Conservation (phyloP, 2,797 vertebrate genomes). For the Falco berigora region DNA sequence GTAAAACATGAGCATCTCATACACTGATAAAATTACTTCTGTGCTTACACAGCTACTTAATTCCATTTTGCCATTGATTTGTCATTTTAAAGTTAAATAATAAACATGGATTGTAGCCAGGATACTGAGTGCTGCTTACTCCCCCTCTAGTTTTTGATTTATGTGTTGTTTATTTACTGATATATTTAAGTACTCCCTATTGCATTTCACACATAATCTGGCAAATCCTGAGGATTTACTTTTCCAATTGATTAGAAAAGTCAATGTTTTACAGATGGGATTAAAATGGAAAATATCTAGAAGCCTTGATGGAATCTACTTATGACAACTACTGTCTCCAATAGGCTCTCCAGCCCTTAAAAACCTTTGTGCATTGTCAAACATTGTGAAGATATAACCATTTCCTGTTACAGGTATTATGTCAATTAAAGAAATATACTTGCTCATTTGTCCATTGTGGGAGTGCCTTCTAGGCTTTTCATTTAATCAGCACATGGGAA, state of each 20-base stretch:
- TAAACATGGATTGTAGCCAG: conserved; percentile 52
- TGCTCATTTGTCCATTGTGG: neutral
- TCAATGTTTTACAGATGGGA: conserved; percentile 65
- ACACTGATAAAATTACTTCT: neutral
- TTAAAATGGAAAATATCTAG: conserved; percentile 65
- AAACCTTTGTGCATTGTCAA: neutral
- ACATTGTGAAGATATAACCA: neutral
- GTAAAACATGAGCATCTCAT: neutral
- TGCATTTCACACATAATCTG: conserved; percentile 65
- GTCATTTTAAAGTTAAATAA: conserved; percentile 69
- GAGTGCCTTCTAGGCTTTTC: neutral
- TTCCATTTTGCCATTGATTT: conserved; percentile 59
- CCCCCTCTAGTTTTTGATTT: conserved; percentile 10
- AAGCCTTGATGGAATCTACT: conserved; percentile 40
- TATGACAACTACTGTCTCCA: conserved; percentile 24
- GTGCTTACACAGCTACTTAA: conserved; percentile 32
- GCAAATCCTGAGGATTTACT: conserved; percentile 71
- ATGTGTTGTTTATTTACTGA: conserved; percentile 62
- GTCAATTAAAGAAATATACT: conserved; percentile 4
- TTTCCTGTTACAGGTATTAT: neutral
- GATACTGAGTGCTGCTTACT: neutral
- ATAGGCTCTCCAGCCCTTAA: neutral
- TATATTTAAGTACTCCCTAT: conserved; percentile 42
- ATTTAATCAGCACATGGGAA: neutral
- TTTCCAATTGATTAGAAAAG: conserved; percentile 71